Evolutionary conservation across 2,113 vertebrate genomes (phyloP), one percentile per base, ranked within the genome.

Genomic region (Rhynchomys soricoides): DNA sequence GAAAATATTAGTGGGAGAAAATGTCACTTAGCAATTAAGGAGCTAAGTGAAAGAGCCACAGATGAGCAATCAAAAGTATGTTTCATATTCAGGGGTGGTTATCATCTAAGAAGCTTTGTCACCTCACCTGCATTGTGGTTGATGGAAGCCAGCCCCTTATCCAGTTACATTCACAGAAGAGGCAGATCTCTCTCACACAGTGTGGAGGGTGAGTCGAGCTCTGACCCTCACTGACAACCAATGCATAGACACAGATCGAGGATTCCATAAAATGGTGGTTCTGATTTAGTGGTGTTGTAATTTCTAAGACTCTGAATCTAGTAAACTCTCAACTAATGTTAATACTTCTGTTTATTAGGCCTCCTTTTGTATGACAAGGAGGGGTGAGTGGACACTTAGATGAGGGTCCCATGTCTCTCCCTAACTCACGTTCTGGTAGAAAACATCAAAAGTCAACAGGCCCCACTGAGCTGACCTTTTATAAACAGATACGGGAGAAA

Each of bases 21-120:
- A 89, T 95, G 24, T 73, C 45, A 73, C 26, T 88, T 88, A 90
- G 68, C 34, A 96, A 86, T 89, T 78, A 70, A 75, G 21, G 45
- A 68, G 16, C 74, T 59, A 29, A 95, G 43, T 57, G 86, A 94
- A 29, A 96, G 16, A 79, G 0, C 48, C 31, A 91, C 26, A 64
- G 5, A 52, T 9, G 19, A 7, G 19, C 22, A 68, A 59, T 40
- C 45, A 50, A n/a, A 40, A 37, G 9, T 45, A 0, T 26, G 57
- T 83, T 94, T 89, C 81, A 55, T n/a, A 52, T 93, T 86, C 87
- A 64, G 52, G 31, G 13, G 24, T 40, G 68, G 48, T 21, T 93
- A 75, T 75, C n/a, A 29, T 43, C 21, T 29, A 77, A 70, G 86
- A 48, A 45, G 15, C 10, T 2, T 78, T 77, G 94, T 93, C 21